These are phyloP conservation scores for Troides helena DNA, from an alignment of 2,888 invertebrate genomes.

Conservation along the genomic window DNA sequence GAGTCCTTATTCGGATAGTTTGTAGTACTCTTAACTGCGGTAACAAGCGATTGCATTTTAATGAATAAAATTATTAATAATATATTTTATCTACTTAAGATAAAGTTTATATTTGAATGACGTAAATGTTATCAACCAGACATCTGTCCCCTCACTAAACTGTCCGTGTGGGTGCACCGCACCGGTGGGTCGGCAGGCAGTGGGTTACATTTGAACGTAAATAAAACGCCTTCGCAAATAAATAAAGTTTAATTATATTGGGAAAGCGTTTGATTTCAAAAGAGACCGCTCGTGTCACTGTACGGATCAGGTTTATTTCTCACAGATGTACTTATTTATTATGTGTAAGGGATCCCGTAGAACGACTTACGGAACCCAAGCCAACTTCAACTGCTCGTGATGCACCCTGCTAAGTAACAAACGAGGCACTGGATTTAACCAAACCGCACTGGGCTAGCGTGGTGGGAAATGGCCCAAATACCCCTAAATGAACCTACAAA, in stretches of 20 bases:
- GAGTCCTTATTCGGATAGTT: not conserved
- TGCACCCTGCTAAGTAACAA: too few species aligned
- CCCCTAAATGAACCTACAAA: too few species aligned
- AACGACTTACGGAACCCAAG: too few species aligned
- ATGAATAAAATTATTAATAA: not conserved
- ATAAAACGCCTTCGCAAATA: constrained; percentile 26
- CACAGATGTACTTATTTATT: too few species aligned
- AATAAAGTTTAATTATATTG: constrained; percentile 21
- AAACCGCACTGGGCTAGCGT: too few species aligned
- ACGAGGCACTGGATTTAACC: too few species aligned
- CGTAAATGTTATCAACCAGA: constrained; percentile 16
- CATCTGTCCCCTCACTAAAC: constrained; percentile 30
- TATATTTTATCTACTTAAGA: not conserved
- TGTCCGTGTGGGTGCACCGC: constrained; percentile 31
- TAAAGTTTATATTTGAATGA: constrained; percentile 5
- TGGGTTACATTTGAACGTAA: constrained; percentile 28
- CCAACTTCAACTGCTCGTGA: too few species aligned
- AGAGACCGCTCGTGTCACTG: not conserved
- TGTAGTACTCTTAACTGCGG: not conserved
- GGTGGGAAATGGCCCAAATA: too few species aligned
- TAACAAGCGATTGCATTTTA: constrained; percentile 7
- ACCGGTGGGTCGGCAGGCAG: constrained; percentile 28
- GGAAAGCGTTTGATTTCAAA: constrained; percentile 17
- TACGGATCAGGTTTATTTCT: too few species aligned
- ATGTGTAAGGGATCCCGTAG: too few species aligned